Conservation (phyloP, 2,888 invertebrate species). For the Drosophila birchii region DNA sequence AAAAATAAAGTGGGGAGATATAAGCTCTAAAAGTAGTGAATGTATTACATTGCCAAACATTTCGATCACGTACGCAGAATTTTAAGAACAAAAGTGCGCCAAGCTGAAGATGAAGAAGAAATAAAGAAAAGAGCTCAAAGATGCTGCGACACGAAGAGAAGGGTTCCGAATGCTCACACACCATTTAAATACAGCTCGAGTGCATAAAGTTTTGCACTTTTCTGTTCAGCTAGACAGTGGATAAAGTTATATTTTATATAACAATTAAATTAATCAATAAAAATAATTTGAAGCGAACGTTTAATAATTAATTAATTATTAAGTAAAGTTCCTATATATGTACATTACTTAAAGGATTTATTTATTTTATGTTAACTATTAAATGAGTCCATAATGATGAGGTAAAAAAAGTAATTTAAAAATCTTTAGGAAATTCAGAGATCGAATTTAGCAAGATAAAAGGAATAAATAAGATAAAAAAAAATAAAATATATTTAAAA, state of each 20-base stretch:
- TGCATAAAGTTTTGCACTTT: conserved; percentile 43
- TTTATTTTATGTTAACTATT: background rate
- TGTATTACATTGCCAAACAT: conserved; percentile 48
- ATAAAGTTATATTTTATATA: background rate
- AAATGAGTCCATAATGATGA: background rate
- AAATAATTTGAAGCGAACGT: no score
- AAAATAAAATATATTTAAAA: no score
- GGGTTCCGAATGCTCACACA: conserved; percentile 42
- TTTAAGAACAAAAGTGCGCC: conserved; percentile 44
- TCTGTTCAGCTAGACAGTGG: conserved; percentile 12
- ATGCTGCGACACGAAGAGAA: conserved; percentile 39
- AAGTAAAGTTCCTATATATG: no score
- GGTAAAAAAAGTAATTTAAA: background rate
- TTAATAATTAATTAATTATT: no score
- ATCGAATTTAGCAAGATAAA: no score
- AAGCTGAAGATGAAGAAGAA: conserved; percentile 5
- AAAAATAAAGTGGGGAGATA: conserved; percentile 27
- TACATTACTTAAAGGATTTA: no score
- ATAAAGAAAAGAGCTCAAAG: conserved; percentile 28
- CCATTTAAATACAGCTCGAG: conserved; percentile 53
- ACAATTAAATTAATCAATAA: background rate
- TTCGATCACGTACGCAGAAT: conserved; percentile 59
- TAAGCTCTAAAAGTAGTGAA: conserved; percentile 35
- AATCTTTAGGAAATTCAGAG: background rate
- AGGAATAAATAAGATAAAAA: no score